These are phyloP conservation scores for Synergus laeviventris DNA, from an alignment of 2,888 invertebrate genomes.

Conservation along the genomic window DNA sequence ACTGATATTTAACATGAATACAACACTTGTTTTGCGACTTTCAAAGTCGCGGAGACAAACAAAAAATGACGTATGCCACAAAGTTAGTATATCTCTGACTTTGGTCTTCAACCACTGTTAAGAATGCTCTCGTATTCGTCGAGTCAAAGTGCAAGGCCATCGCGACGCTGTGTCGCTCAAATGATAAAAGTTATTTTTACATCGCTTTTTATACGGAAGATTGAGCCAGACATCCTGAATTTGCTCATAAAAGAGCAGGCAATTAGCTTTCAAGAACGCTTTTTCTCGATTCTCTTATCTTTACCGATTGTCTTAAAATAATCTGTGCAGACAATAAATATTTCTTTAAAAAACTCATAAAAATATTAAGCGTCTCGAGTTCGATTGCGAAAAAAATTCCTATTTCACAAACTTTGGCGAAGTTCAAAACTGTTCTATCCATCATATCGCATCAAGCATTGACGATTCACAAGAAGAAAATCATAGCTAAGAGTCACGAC, in stretches of 20 bases:
- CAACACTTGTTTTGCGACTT: constrained; percentile 15
- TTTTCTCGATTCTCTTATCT: neutral
- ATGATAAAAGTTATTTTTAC: constrained; percentile 32
- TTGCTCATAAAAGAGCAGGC: constrained; percentile 2
- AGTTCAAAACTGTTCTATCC: neutral
- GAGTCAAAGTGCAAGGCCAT: constrained; percentile 58
- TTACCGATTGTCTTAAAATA: neutral
- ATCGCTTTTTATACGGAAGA: constrained; percentile 31
- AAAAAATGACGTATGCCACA: constrained; percentile 16
- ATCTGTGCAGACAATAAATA: neutral
- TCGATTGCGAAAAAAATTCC: neutral
- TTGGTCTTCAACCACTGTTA: constrained; percentile 50
- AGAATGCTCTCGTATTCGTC: constrained; percentile 48
- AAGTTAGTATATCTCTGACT: constrained; percentile 44
- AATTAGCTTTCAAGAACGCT: constrained; percentile 9
- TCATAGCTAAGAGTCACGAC: constrained; percentile 22
- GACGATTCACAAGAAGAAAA: constrained; percentile 13
- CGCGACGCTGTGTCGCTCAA: constrained; percentile 19
- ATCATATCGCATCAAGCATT: constrained; percentile 3
- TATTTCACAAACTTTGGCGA: constrained; percentile 15
- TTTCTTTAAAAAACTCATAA: neutral
- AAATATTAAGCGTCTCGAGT: neutral
- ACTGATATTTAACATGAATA: constrained; percentile 28
- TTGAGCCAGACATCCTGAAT: constrained; percentile 8
- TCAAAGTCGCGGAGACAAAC: constrained; percentile 13